These are phyloP conservation scores for Sinocyclocheilus anshuiensis DNA, from an alignment of 2,113 vertebrate genomes.

Conservation along the genomic window DNA sequence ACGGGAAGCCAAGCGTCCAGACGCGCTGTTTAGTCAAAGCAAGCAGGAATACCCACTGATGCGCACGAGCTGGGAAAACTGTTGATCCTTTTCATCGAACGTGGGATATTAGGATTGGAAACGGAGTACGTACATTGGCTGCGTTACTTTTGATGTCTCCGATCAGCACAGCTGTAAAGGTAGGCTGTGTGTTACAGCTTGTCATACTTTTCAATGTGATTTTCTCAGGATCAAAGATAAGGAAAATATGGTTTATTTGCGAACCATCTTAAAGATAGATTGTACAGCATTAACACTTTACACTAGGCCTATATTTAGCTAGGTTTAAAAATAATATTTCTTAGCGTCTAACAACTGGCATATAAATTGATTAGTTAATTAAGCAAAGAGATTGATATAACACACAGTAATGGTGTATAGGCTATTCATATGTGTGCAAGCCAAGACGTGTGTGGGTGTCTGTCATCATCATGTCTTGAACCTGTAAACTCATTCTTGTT, in stretches of 20 bases:
- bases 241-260: background rate
- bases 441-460: background rate
- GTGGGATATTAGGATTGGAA: constrained; percentile 37
- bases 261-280: background rate
- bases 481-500: background rate
- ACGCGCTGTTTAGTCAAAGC: background rate
- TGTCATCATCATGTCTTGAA: background rate
- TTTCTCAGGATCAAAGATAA: background rate
- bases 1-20: constrained; percentile 5
- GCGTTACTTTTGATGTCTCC: constrained; percentile 51
- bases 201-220: background rate
- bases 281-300: background rate
- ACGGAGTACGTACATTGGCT: background rate
- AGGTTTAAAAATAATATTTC: background rate
- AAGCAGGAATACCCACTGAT: constrained; percentile 37
- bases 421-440: background rate
- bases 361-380: background rate
- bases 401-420: background rate
- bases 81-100: background rate
- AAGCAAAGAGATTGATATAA: background rate
- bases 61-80: constrained; percentile 41
- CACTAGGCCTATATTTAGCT: background rate
- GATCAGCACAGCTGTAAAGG: constrained; percentile 56
- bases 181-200: constrained; percentile 1
- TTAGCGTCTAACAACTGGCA: background rate